Percentiles rank a stretch among this genome's conserved stretches.
Conservation (phyloP, 1,140 invertebrate genomes). For the Ooceraea biroi region DNA sequence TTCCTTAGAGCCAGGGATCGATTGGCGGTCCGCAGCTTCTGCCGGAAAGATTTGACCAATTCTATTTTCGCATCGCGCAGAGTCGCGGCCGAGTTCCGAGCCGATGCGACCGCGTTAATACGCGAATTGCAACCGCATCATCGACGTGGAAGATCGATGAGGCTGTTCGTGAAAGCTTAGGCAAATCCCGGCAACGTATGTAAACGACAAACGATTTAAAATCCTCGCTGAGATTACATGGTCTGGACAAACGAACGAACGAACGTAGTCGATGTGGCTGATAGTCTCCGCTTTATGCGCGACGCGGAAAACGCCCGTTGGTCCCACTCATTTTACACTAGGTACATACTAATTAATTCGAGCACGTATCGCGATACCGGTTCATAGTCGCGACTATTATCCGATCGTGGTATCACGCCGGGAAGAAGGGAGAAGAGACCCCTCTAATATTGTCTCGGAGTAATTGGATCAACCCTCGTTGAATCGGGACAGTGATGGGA, state of each 20-base stretch:
- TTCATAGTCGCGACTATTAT: constrained; percentile 42
- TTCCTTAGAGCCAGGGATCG: not conserved
- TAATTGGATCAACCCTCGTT: constrained; percentile 46
- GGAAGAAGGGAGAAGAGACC: not conserved
- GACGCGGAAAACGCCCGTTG: not conserved
- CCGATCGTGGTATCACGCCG: not conserved
- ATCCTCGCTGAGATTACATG: not conserved
- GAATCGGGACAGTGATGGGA: constrained; percentile 35
- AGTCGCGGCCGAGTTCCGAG: not conserved
- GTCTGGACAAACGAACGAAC: not conserved
- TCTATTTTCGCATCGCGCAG: not conserved
- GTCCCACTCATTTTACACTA: not conserved
- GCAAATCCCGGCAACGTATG: constrained; percentile 1
- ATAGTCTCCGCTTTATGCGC: not conserved
- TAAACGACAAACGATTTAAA: constrained; percentile 28
- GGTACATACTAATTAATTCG: constrained; percentile 42
- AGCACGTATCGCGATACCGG: not conserved
- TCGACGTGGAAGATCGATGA: constrained; percentile 16
- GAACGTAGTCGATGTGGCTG: not conserved
- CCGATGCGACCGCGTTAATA: constrained; percentile 33
- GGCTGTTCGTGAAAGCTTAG: constrained; percentile 39
- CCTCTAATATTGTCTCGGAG: constrained; percentile 54
- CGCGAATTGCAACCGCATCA: not conserved
- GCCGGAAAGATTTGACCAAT: not conserved
- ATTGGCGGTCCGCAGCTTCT: not conserved